Base-by-base conservation (phyloP, 2,888 invertebrate genomes). In the Anorthoa munda region DNA sequence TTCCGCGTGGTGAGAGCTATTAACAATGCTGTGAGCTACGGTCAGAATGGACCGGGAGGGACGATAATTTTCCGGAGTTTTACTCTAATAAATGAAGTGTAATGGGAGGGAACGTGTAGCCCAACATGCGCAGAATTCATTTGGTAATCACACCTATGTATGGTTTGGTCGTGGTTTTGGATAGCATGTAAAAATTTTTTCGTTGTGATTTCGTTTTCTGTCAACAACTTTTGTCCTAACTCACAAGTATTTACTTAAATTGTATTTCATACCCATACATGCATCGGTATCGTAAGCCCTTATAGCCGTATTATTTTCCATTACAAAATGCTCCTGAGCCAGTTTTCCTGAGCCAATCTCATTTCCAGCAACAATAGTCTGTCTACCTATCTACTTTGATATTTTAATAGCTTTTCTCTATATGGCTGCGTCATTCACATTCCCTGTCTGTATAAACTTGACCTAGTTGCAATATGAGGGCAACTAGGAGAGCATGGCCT, bases 1-100 rank as follows among this genome's bases (percentile, higher is more conserved):
- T 90, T 89, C 89, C 86, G 80, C 75, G 80, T 81, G 87, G 85
- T 88, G 87, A 89, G 89, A 89, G 87, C 86, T 80, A 90, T 91
- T 92, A 90, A 88, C 87, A 86, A 85, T 83, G 78, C 79, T 87
- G 82, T 86, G 87, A 87, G 83, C 84, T 73, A 77, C 83, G 78
- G 81, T 83, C 85, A 78, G 85, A 88, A 86, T 87, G 86, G 85
- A 85, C 86, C 72, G 81, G 65, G 80, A 86, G 87, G 85, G 86
- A 66, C 83, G 83, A 87, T 88, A 89, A 90, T 90, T 89, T 90
- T 90, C 86, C 74, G 81, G 81, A 89, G 86, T 87, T 84, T 82
- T 87, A 74, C 81, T 84, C 74, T 80, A 82, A 86, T 86, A 81
- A 86, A 88, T 87, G 74, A 79, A 82, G 70, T 81, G 72, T 86